phyloP scores from a whole-genome alignment of 2,888 invertebrate species.

The Barypeithes pellucidus region DNA sequence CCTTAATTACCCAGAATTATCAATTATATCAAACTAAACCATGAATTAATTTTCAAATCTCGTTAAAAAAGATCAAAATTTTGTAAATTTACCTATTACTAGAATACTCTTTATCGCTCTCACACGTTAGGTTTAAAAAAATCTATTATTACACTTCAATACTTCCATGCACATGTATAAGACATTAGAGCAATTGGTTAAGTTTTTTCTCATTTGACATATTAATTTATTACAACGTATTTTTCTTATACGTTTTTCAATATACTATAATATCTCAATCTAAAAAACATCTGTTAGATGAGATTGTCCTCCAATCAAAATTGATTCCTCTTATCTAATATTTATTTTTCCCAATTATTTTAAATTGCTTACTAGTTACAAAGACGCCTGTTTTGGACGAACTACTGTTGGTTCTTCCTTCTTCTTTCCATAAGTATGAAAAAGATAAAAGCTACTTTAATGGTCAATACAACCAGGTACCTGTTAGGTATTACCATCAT shows the following conservation, averaged over 20 bases:
- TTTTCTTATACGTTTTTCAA: background rate
- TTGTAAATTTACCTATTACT: too few relatives aligned
- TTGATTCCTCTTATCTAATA: constrained; percentile 20
- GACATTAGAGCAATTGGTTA: too few relatives aligned
- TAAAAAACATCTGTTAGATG: constrained; percentile 7
- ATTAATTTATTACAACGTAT: background rate
- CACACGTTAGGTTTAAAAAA: too few relatives aligned
- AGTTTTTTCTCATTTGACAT: too few relatives aligned
- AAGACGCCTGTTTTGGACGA: constrained; percentile 33
- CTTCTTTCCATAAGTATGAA: background rate
- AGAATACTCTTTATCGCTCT: too few relatives aligned
- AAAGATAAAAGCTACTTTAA: constrained; percentile 26
- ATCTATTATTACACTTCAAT: too few relatives aligned
- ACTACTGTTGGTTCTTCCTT: constrained; percentile 34
- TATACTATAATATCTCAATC: constrained; percentile 2
- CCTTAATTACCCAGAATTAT: too few relatives aligned
- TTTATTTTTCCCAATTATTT: constrained; percentile 39
- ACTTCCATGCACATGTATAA: too few relatives aligned
- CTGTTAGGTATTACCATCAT: background rate
- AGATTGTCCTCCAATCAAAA: background rate
- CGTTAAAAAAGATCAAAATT: too few relatives aligned
- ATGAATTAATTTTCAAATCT: too few relatives aligned
- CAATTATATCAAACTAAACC: too few relatives aligned
- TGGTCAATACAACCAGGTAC: constrained; percentile 18
- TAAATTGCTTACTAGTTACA: constrained; percentile 40